A percentile compares a stretch with the other conserved stretches of the same genome.
phyloP scores from a whole-genome alignment of 2,797 vertebrate species.

The Chloroceryle amazona region DNA sequence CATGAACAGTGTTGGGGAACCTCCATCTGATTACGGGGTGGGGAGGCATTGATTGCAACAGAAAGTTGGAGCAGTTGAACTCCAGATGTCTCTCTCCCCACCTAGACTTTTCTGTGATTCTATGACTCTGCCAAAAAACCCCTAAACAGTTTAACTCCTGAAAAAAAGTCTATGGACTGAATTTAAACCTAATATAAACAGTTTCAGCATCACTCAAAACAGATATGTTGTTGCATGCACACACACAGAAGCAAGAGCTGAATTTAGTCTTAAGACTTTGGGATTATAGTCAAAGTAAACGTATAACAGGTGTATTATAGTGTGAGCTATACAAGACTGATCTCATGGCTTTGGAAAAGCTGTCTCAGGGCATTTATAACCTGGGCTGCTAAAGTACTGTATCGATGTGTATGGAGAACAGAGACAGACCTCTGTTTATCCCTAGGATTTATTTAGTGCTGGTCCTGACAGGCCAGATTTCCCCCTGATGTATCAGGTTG shows the following conservation, averaged over 20 bases:
- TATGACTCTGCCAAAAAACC: not conserved
- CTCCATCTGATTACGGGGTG: rapidly evolving
- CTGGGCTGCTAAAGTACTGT: not conserved
- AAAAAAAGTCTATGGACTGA: slow-evolving; percentile 17
- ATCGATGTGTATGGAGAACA: too few species aligned
- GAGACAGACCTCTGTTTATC: not conserved
- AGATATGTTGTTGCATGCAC: not conserved
- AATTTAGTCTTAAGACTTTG: slow-evolving; percentile 23
- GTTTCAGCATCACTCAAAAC: slow-evolving; percentile 1
- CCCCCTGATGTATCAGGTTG: not conserved
- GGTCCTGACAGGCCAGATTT: not conserved
- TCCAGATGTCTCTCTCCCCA: not conserved
- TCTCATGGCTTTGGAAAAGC: slow-evolving; percentile 68
- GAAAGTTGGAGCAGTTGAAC: not conserved
- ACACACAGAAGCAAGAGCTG: not conserved
- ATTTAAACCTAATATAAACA: not conserved
- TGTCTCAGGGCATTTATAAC: slow-evolving; percentile 65
- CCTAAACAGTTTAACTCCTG: not conserved
- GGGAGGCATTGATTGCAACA: not conserved
- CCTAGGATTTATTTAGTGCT: not conserved
- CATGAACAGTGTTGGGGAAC: not conserved
- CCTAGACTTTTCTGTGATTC: not conserved
- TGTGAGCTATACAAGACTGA: slow-evolving; percentile 66
- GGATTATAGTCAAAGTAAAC: slow-evolving; percentile 69
- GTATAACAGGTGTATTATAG: slow-evolving; percentile 33